Base-by-base conservation (phyloP, 2,113 vertebrate genomes). In the Thalassarche chlororhynchos region DNA sequence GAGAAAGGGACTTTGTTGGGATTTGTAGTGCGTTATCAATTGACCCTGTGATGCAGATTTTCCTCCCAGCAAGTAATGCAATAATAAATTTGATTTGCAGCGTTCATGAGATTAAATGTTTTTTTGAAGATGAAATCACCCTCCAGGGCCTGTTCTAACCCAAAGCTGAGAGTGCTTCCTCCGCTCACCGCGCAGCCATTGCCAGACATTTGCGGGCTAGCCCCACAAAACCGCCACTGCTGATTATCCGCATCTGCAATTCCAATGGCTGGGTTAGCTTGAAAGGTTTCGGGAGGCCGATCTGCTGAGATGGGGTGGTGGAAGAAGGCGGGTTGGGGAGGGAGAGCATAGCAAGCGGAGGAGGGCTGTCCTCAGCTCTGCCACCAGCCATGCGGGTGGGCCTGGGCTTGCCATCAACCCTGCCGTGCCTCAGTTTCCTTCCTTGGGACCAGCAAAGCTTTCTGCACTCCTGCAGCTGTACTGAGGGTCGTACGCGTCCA, bases 51-150 rank as follows among this genome's bases (percentile, higher is more conserved):
- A 94, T 96, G 94, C 94, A 98, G 97, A 97, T 94, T 98, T 96
- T 95, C 94, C 91, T 95, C 82, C 77, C 31, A n/a, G 87, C 87
- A 89, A 96, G 84, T 98, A 98, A 98, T 97, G 97, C 97, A 98
- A 97, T 97, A 97, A 97, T 98, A 98, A 98, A 98, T 97, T 94
- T 97, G 93, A 97, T 98, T 98, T 98, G 97, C 54, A 96, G 96
- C 64, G 26, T 96, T 96, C 97, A 92, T 93, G 95, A 96, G 97
- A 98, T 98, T 98, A 98, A 98, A 96, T 97, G 96, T 97, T 98
- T 98, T 96, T 95, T 97, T 97, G 75, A 96, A 83, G 88, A 97
- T 98, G 95, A 97, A 98, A 98, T 98, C 98, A 95, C 94, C 86
- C 98, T 98, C 98, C 62, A 95, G 97, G 98, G 98, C 66, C 97